These are phyloP conservation scores for Cephalopholis sonnerati DNA, from an alignment of 2,113 vertebrate species.

Conservation along the genomic window DNA sequence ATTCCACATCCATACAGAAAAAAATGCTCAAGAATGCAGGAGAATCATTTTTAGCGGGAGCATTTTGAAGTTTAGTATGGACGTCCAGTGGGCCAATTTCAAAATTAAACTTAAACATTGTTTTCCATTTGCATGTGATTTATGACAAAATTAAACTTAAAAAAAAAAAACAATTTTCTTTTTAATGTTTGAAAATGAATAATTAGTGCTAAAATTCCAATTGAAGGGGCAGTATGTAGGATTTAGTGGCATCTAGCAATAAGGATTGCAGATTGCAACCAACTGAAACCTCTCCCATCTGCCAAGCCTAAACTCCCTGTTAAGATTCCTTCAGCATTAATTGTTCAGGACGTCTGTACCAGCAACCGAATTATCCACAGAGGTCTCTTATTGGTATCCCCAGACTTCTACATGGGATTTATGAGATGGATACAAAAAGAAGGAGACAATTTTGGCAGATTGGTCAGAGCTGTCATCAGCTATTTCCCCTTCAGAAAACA, in stretches of 20 bases:
- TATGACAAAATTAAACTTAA: too few relatives aligned
- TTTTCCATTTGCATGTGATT: not conserved
- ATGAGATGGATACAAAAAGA: constrained; percentile 7
- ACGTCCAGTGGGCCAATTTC: not conserved
- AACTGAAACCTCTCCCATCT: too few relatives aligned
- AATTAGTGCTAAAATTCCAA: not conserved
- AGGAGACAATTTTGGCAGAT: constrained; percentile 55
- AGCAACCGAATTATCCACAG: too few relatives aligned
- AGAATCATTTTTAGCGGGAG: not conserved
- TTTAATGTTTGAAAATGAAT: not conserved
- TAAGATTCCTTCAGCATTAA: too few relatives aligned
- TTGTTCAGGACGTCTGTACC: too few relatives aligned
- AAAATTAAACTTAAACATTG: too few relatives aligned
- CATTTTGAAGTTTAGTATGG: not conserved
- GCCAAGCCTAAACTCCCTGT: too few relatives aligned
- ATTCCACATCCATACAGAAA: not conserved
- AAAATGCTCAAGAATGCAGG: not conserved
- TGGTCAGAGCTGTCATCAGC: constrained; percentile 63
- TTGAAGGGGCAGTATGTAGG: not conserved
- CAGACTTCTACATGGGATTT: not conserved
- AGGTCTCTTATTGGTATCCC: not conserved
- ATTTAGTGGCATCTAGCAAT: too few relatives aligned
- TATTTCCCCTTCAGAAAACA: constrained; percentile 63
- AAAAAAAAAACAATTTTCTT: not conserved
- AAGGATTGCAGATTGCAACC: too few relatives aligned